phyloP scores from a whole-genome alignment of 2,888 invertebrate genomes.

The Andrena dorsata region DNA sequence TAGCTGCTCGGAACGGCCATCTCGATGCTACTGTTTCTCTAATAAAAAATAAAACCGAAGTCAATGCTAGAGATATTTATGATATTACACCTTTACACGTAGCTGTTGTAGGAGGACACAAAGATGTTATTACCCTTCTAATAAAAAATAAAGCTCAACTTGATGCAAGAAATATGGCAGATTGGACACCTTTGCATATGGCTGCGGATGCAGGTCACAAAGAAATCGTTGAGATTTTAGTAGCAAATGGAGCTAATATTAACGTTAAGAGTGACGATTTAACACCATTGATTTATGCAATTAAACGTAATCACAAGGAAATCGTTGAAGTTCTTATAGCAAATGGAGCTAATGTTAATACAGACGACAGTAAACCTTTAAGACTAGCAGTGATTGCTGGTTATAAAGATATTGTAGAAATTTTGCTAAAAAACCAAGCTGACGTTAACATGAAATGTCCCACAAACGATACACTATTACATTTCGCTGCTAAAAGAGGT shows the following conservation, averaged over 20 bases:
- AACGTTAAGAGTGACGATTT: background rate
- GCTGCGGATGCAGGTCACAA: background rate
- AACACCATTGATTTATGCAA: background rate
- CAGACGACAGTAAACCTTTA: background rate
- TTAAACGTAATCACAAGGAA: background rate
- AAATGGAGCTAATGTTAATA: background rate
- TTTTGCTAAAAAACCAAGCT: slow-evolving; percentile 8
- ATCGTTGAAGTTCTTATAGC: background rate
- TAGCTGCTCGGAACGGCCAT: background rate
- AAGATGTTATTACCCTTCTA: background rate
- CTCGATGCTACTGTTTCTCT: background rate
- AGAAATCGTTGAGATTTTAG: background rate
- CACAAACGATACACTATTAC: background rate
- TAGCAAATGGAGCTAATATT: slow-evolving; percentile 6
- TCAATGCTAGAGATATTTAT: background rate
- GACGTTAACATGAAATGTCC: background rate
- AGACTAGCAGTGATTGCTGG: background rate
- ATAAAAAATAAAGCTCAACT: slow-evolving; percentile 2
- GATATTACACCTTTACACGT: background rate
- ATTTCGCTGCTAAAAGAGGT: background rate
- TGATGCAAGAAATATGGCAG: background rate
- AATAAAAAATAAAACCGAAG: background rate
- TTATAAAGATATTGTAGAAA: background rate
- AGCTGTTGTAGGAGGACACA: background rate
- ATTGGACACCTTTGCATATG: background rate